Base-by-base conservation (phyloP, 2,797 vertebrate species). In the Denticeps clupeoides region DNA sequence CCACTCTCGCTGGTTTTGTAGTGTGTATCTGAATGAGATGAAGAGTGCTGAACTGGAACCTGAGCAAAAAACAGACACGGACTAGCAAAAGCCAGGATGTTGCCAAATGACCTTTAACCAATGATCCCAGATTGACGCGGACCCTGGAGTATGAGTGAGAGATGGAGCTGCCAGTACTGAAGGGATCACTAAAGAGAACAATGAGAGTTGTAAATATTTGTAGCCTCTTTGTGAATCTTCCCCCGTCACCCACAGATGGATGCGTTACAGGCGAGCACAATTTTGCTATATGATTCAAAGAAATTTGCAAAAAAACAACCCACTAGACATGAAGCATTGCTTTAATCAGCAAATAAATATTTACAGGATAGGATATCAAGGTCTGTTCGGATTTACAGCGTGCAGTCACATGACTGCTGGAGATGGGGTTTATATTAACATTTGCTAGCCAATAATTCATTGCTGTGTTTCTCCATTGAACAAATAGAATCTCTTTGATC, bases 151-250 rank as follows among this genome's bases (percentile, higher is more conserved):
- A 19, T 19, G 3, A 19, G 18, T 3, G 2, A 18, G 2, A 18
- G 18, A 25, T 7, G 24, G 7, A 25, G 25, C 24, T 7, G 25
- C 24, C 7, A 25, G 25, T 7, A 25, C 10, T 11, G 29, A 49
- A 27, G 55, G 41, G 43, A 52, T 62, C 63, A 72, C 60, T 38
- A 9, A 3, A 48, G 37, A 72, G 64, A 80, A 81, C 77, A 82
- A 82, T 82, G 65, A 62, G 7, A 27, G 58, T 59, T 69, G 70
- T 80, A 84, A 83, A 83, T 81, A 83, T 83, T 83, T 80, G 70
- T 67, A 59, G 67, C 49, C 56, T 72, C 71, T 76, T 69, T 72
- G 69, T 72, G 66, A 70, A 71, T 75, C 71, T 68, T 64, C 66
- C 69, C 76, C 79, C 79, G 75, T 72, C n/a, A n/a, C n/a, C 62